A percentile compares a stretch with the other conserved stretches of the same genome.
Conservation (phyloP, 2,113 vertebrate genomes). For the Stercorarius parasiticus region DNA sequence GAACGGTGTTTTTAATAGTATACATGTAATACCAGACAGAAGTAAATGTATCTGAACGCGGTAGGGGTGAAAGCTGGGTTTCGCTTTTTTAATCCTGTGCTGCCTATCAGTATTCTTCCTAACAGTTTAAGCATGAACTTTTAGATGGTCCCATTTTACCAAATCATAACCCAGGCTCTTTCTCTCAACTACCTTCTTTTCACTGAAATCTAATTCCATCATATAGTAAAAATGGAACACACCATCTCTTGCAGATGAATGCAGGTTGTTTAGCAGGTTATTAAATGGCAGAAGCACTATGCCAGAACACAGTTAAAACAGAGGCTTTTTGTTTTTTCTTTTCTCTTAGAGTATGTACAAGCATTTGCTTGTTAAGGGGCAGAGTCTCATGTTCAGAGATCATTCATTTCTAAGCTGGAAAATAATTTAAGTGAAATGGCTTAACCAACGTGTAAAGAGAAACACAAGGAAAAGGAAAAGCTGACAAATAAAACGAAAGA, state of each 20-base stretch:
- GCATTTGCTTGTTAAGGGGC: not conserved
- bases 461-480: not conserved
- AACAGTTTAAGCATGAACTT: not conserved
- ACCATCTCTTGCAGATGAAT: not conserved
- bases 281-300: not conserved
- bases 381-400: not conserved
- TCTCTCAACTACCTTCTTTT: not conserved
- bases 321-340: not conserved
- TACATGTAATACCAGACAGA: conserved; percentile 29
- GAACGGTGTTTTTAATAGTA: conserved; percentile 46
- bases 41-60: conserved; percentile 19
- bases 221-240: not conserved
- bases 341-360: not conserved
- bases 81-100: conserved; percentile 5
- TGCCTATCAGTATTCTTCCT: not conserved
- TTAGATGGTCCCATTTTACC: not conserved
- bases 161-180: not conserved
- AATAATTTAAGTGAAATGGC: not conserved
- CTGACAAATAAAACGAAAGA: not conserved
- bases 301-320: not conserved
- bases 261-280: not conserved
- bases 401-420: not conserved
- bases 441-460: not conserved
- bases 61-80: not conserved
- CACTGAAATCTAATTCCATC: not conserved